Evolutionary conservation across 2,888 invertebrate species (phyloP), one percentile per base, ranked within the genome.

Genomic region (Microplitis manilae): DNA sequence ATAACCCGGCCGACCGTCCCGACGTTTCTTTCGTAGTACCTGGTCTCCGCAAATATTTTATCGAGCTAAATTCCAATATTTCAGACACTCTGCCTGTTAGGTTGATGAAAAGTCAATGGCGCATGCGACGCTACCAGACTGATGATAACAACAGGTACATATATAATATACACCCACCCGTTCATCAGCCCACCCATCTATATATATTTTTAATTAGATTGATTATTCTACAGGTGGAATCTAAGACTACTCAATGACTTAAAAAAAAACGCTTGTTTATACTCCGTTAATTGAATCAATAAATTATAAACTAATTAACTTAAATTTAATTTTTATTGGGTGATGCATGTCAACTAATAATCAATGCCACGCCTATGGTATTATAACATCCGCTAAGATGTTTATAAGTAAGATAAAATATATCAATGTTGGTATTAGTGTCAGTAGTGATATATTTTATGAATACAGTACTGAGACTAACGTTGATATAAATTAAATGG

Each of bases 31-130:
- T 30, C 30, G 17, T 9, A 39, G 39, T 39, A 38, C 41, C 67
- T 73, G 67, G 59, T 68, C 67, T 67, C 73, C 73, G 67, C 73
- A 73, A 73, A 73, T 73, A 73, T 73, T 73, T 73, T 67, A 73
- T 73, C 73, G 64, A 71, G 64, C 71, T 65, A 61, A 76, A 70
- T 76, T 76, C 76, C 76, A 30, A 76, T 64, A 70, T 39, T 70
- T 76, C n/a, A 64, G 60, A 67, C 67, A 67, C 71, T 65, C 70
- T 17, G 13, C 5, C 30, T n/a, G 15, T 20, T 17, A 75, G 68
- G 61, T 2, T 40, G 50, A 76, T 62, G 76, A 39, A 13, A 72
- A 76, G 76, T 68, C 68, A 60, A 69, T 64, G 76, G 65, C 41
- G 70, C 59, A 59, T 9, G 76, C 15, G 20, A 40, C 13, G 41